Conservation (phyloP, 2,888 invertebrate genomes). For the Halictus quadricinctus region DNA sequence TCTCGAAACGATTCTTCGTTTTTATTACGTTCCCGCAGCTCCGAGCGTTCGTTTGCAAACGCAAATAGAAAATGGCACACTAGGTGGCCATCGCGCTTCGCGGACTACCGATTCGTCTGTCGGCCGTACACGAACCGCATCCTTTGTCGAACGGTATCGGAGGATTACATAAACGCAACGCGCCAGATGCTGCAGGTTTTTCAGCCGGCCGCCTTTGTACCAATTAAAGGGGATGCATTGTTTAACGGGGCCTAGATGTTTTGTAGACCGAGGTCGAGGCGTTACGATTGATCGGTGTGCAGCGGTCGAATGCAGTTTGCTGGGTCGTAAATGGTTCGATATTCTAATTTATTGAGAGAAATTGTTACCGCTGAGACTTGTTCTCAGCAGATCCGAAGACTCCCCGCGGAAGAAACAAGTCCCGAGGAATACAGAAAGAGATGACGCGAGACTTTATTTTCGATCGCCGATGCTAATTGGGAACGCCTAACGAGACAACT, state of each 20-base stretch:
- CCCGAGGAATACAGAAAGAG: too few relatives aligned
- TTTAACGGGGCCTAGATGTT: not conserved
- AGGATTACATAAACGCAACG: slow-evolving; percentile 58
- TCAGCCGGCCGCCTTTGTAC: not conserved
- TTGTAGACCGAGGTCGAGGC: not conserved
- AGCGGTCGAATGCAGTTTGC: too few relatives aligned
- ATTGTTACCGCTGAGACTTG: too few relatives aligned
- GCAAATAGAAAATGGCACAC: slow-evolving; percentile 36
- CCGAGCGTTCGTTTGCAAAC: not conserved
- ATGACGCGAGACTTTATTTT: too few relatives aligned
- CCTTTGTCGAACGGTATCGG: slow-evolving; percentile 41
- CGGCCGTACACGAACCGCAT: slow-evolving; percentile 17
- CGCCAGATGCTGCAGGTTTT: not conserved
- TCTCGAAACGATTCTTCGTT: not conserved
- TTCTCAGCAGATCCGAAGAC: too few relatives aligned
- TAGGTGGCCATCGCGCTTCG: not conserved
- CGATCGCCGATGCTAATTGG: too few relatives aligned
- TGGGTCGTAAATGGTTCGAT: too few relatives aligned
- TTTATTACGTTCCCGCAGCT: not conserved
- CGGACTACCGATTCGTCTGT: slow-evolving; percentile 15
- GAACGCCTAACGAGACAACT: too few relatives aligned
- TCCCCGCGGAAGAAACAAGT: too few relatives aligned
- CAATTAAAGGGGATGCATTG: not conserved
- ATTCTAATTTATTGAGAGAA: too few relatives aligned
- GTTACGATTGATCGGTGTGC: not conserved